phyloP scores from a whole-genome alignment of 64 coral and sea anemone species.

The Porites australiensis region DNA sequence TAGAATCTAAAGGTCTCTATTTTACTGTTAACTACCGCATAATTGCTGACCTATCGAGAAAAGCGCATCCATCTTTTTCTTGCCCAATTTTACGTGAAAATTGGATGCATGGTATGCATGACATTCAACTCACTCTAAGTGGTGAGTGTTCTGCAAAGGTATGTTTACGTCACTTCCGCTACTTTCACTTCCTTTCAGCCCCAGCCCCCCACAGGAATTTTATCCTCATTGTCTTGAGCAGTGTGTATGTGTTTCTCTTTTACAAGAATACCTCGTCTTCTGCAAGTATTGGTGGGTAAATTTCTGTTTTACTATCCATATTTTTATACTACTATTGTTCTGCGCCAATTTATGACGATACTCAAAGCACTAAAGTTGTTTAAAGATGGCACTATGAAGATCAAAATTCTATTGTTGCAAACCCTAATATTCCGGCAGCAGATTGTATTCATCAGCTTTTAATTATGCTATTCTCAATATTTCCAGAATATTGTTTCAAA shows the following conservation, averaged over 20 bases:
- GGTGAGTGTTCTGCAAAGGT: background rate
- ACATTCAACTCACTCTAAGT: background rate
- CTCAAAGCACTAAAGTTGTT: background rate
- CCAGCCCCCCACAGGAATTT: background rate
- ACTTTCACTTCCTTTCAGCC: background rate
- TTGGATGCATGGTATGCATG: background rate
- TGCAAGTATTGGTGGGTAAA: background rate
- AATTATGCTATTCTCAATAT: background rate
- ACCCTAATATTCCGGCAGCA: no score
- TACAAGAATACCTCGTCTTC: background rate
- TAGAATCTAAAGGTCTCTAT: no score
- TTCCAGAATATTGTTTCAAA: background rate
- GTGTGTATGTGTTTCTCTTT: background rate
- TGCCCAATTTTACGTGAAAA: no score
- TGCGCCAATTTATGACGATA: background rate
- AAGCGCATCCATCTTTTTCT: no score
- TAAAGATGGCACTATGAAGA: background rate
- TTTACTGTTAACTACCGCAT: no score
- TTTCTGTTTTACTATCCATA: background rate
- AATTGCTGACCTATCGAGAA: no score
- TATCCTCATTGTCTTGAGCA: background rate
- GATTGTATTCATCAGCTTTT: no score
- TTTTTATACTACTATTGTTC: background rate
- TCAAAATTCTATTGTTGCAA: background rate
- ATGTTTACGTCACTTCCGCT: constrained; percentile 6